phyloP scores from a whole-genome alignment of 2,888 invertebrate species.

The Dermolepida albohirtum region DNA sequence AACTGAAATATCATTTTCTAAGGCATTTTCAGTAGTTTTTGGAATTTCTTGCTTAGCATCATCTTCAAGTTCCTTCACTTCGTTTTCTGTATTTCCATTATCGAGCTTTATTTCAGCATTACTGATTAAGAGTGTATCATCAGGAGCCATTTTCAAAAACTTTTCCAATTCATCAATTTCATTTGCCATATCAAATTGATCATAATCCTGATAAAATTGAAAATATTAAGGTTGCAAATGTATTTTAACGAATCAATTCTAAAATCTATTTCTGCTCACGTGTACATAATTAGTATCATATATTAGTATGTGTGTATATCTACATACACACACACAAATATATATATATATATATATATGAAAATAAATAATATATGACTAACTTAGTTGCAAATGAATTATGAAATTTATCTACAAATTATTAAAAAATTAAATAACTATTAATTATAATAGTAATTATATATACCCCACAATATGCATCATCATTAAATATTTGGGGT shows the following conservation, averaged over 20 bases:
- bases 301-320: too few species aligned
- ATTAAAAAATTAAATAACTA: background rate
- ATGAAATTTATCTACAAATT: background rate
- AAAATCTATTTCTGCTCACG: too few species aligned
- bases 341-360: slow-evolving; percentile 2
- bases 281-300: too few species aligned
- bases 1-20: slow-evolving; percentile 33
- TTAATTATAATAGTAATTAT: slow-evolving; percentile 1
- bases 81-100: slow-evolving; percentile 57
- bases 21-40: slow-evolving; percentile 42
- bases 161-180: slow-evolving; percentile 91
- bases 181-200: slow-evolving; percentile 90
- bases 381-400: background rate
- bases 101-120: slow-evolving; percentile 65
- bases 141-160: slow-evolving; percentile 82
- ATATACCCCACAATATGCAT: slow-evolving; percentile 86
- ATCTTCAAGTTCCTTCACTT: slow-evolving; percentile 52
- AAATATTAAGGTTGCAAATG: slow-evolving; percentile 8
- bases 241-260: too few species aligned
- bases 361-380: background rate
- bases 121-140: slow-evolving; percentile 66
- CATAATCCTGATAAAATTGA: slow-evolving; percentile 80
- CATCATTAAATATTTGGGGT: slow-evolving; percentile 95
- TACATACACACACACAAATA: too few species aligned
- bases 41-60: slow-evolving; percentile 46